Evolutionary conservation across 37 sponge, comb jelly and placozoan genomes (phyloP).

Genomic region (Beroe forskalii): DNA sequence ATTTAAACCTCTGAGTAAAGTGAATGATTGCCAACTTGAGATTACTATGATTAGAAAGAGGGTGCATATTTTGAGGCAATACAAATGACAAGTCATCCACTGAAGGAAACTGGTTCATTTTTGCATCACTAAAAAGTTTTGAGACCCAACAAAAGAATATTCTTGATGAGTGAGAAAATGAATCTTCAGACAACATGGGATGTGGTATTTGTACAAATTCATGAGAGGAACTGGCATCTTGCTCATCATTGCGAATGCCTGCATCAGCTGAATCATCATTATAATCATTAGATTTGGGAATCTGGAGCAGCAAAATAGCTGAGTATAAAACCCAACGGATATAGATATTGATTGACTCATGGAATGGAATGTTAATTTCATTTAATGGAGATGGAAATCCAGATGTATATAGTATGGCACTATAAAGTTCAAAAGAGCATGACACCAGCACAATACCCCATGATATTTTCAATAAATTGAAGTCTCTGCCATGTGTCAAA

Average conservation of each 20-base stretch:
- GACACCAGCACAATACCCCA: slow-evolving; percentile 31
- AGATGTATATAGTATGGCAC: background rate
- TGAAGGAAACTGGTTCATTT: background rate
- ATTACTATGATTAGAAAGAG: slow-evolving; percentile 31
- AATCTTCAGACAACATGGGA: background rate
- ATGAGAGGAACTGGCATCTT: slow-evolving; percentile 20
- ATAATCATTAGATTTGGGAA: background rate
- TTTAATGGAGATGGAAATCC: background rate
- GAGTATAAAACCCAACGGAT: background rate
- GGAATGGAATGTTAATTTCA: background rate
- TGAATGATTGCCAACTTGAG: slow-evolving; percentile 18
- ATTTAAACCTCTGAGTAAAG: background rate
- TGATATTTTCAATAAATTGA: slow-evolving; percentile 9
- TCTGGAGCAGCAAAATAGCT: background rate
- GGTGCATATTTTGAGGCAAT: background rate
- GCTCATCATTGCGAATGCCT: background rate
- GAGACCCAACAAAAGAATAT: slow-evolving; percentile 9
- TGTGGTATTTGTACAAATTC: background rate
- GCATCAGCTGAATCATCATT: background rate
- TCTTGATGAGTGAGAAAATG: background rate
- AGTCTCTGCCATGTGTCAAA: background rate
- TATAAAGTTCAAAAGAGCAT: slow-evolving; percentile 26
- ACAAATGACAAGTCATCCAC: background rate
- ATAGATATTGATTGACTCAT: slow-evolving; percentile 44
- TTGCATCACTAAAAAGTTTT: slow-evolving; percentile 1